Evolutionary conservation across 2,888 invertebrate genomes (phyloP).

Genomic region (Spialia ferax): DNA sequence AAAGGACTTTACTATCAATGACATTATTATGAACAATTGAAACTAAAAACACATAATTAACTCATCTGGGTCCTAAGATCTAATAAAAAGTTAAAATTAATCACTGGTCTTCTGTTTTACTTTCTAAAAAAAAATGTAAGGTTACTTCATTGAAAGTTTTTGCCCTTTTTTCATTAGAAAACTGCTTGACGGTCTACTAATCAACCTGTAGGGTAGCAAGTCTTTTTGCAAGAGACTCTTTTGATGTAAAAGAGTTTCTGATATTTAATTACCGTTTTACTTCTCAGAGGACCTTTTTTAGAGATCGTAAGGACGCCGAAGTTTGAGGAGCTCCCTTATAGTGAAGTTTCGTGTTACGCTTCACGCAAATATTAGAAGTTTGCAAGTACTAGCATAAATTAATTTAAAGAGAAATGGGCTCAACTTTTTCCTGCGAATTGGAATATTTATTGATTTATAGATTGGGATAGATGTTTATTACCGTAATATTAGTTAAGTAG

Average conservation of each 20-base stretch:
- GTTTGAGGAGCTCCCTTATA: constrained; percentile 13
- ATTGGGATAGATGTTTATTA: not conserved
- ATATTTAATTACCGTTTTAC: constrained; percentile 48
- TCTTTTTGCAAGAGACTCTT: constrained; percentile 49
- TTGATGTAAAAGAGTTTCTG: constrained; percentile 51
- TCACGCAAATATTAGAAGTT: constrained; percentile 25
- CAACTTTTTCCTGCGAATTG: constrained; percentile 7
- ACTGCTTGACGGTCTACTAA: constrained; percentile 52
- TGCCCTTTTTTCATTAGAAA: constrained; percentile 49
- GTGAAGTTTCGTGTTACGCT: constrained; percentile 22
- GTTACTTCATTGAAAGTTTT: constrained; percentile 43
- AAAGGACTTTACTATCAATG: too few species aligned
- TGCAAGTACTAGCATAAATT: constrained; percentile 19
- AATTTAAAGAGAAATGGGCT: constrained; percentile 7
- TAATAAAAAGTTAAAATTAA: constrained; percentile 33
- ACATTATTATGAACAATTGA: too few species aligned
- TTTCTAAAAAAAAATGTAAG: constrained; percentile 22
- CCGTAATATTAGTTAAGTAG: too few species aligned
- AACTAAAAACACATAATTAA: too few species aligned
- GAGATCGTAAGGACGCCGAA: constrained; percentile 12
- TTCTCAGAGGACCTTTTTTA: constrained; percentile 25
- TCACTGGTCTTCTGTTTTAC: constrained; percentile 18
- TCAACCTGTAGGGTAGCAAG: constrained; percentile 50
- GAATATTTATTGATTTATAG: too few species aligned
- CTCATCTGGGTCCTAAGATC: too few species aligned